Conservation (phyloP, 2,888 invertebrate species). For the Prionchulus punctatus region DNA sequence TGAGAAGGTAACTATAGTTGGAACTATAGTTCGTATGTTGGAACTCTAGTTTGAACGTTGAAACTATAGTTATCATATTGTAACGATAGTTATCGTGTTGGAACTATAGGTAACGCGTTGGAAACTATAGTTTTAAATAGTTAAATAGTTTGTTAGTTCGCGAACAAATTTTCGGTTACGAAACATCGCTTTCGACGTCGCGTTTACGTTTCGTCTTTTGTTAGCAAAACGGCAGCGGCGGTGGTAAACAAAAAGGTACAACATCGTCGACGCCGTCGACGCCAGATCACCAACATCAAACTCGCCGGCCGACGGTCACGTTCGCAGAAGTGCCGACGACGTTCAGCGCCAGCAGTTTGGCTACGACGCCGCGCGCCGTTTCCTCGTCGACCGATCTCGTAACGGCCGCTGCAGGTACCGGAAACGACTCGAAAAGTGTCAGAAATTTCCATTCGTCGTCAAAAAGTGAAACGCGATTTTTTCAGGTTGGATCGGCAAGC, state of each 20-base stretch:
- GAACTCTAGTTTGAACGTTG: too few relatives aligned
- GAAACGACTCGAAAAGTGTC: too few relatives aligned
- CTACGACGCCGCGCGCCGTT: background rate
- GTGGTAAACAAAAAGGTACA: background rate
- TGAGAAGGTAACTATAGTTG: constrained; percentile 1
- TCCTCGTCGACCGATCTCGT: background rate
- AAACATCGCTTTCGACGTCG: background rate
- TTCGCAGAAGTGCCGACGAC: background rate
- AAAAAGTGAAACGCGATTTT: too few relatives aligned
- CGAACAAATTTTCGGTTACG: too few relatives aligned
- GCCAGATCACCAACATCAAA: background rate
- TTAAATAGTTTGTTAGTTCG: too few relatives aligned
- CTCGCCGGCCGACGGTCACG: background rate
- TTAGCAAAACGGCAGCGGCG: background rate
- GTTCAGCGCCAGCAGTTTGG: background rate
- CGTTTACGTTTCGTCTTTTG: background rate
- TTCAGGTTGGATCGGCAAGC: too few relatives aligned
- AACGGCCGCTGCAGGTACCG: background rate
- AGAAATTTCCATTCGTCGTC: too few relatives aligned
- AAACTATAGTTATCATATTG: too few relatives aligned
- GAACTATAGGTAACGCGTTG: too few relatives aligned
- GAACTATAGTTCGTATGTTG: too few relatives aligned
- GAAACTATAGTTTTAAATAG: too few relatives aligned
- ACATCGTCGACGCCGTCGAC: background rate
- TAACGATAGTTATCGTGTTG: too few relatives aligned